These are phyloP conservation scores for Illadopsis cleaveri DNA, from an alignment of 2,113 vertebrate species.

Conservation along the genomic window DNA sequence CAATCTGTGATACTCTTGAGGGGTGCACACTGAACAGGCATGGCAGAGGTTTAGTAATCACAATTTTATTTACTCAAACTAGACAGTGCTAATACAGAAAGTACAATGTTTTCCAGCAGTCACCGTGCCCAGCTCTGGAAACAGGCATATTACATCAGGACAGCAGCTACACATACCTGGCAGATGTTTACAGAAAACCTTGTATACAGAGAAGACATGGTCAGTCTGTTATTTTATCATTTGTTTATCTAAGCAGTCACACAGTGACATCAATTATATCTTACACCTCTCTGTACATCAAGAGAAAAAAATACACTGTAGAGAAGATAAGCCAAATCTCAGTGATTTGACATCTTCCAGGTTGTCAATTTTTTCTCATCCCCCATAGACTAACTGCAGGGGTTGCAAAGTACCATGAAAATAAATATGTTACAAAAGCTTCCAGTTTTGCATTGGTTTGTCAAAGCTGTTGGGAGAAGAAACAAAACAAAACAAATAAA, in stretches of 20 bases:
- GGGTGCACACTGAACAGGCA: not conserved
- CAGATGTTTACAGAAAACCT: not conserved
- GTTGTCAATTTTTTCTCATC: not conserved
- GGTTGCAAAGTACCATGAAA: not conserved
- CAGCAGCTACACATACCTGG: not conserved
- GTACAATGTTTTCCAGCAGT: not conserved
- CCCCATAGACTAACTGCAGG: not conserved
- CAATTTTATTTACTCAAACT: not conserved
- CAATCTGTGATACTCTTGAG: not conserved
- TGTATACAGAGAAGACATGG: not conserved
- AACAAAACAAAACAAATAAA: not conserved
- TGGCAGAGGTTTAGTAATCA: not conserved
- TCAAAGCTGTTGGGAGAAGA: not conserved
- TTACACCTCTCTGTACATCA: not conserved
- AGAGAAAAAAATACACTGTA: not conserved
- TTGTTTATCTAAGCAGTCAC: not conserved
- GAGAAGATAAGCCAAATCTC: not conserved
- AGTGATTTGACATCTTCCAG: not conserved
- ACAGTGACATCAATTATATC: not conserved
- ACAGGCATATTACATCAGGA: not conserved
- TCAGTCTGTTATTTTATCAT: not conserved
- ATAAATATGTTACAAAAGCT: not conserved
- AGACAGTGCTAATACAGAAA: not conserved
- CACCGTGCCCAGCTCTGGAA: rapidly evolving
- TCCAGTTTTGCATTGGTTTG: not conserved